These are phyloP conservation scores for Orius laevigatus DNA, from an alignment of 1,140 invertebrate genomes.

Conservation along the genomic window DNA sequence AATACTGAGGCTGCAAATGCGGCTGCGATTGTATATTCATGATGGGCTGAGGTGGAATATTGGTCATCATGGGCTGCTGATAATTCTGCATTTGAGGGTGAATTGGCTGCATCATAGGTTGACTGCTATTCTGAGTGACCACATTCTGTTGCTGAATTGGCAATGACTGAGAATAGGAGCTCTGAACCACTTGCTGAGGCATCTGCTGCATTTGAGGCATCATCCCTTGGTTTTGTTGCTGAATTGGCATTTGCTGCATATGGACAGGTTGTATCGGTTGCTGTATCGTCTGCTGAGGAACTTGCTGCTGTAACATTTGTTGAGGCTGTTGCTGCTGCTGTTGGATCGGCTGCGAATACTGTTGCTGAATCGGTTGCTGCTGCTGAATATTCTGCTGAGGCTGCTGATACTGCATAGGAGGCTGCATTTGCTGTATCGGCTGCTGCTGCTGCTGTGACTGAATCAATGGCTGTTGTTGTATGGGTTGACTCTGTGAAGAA, in stretches of 20 bases:
- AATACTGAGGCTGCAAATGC: conserved; percentile 26
- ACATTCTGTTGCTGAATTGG: conserved; percentile 10
- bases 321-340: conserved; percentile 20
- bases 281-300: conserved; percentile 14
- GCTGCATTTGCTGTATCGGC: conserved; percentile 16
- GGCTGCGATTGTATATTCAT: conserved; percentile 29
- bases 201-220: conserved; percentile 23
- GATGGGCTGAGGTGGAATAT: conserved; percentile 19
- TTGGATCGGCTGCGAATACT: conserved; percentile 10
- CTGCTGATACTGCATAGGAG: conserved; percentile 14
- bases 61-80: conserved; percentile 14
- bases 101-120: conserved; percentile 14
- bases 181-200: conserved; percentile 12
- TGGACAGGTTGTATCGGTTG: conserved; percentile 11
- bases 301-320: conserved; percentile 29
- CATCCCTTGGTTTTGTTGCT: conserved; percentile 27
- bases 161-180: conserved; percentile 12
- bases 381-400: conserved; percentile 14
- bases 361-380: conserved; percentile 14
- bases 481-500: conserved; percentile 14
- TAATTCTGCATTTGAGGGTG: conserved; percentile 15
- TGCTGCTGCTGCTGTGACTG: conserved; percentile 18
- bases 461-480: conserved; percentile 17
- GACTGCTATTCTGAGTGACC: conserved; percentile 5
- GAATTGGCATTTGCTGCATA: conserved; percentile 15